Evolutionary conservation across 2,113 vertebrate species (phyloP).

Genomic region (Megalops atlanticus): DNA sequence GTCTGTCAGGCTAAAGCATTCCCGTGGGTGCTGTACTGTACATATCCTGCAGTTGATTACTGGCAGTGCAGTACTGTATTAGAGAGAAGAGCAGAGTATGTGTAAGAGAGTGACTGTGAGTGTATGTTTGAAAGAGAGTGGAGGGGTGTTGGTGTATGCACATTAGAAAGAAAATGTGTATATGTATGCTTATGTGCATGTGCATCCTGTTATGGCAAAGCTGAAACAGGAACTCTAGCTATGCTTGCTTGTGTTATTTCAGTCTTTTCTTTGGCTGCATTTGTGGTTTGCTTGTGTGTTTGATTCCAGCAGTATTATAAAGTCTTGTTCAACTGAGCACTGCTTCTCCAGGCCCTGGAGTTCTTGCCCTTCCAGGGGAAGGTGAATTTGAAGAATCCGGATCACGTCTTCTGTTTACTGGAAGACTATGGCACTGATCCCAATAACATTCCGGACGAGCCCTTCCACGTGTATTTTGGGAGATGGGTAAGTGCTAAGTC

Average conservation of each 20-base stretch:
- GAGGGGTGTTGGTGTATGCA: too few relatives aligned
- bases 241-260: background rate
- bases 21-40: background rate
- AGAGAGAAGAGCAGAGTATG: too few relatives aligned
- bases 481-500: slow-evolving; percentile 85
- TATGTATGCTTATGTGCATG: background rate
- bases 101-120: too few relatives aligned
- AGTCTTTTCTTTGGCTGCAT: background rate
- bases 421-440: slow-evolving; percentile 94
- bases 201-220: too few relatives aligned
- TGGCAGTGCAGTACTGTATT: too few relatives aligned
- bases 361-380: slow-evolving; percentile 90
- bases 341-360: slow-evolving; percentile 77
- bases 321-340: background rate
- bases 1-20: background rate
- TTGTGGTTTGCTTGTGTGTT: background rate
- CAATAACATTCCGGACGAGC: slow-evolving; percentile 84
- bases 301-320: background rate
- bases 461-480: slow-evolving; percentile 87
- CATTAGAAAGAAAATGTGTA: too few relatives aligned
- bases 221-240: background rate
- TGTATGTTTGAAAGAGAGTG: too few relatives aligned
- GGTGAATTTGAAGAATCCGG: slow-evolving; percentile 87
- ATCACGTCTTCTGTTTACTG: slow-evolving; percentile 87
- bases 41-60: too few relatives aligned